Evolutionary conservation across 2,113 vertebrate genomes (phyloP).

Genomic region (Hyaena hyaena): DNA sequence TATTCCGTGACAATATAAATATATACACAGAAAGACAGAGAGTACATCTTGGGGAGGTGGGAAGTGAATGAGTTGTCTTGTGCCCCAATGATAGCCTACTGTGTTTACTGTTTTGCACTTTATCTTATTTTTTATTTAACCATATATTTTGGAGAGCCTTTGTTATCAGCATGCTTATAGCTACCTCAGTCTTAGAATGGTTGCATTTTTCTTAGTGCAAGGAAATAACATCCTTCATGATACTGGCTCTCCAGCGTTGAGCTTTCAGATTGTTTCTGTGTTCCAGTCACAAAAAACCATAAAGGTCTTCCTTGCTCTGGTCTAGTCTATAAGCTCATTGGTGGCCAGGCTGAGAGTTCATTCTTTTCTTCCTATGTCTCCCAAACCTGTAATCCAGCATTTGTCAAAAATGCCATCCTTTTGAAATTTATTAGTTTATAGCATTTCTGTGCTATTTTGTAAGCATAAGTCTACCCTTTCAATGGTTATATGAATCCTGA

Average conservation of each 20-base stretch:
- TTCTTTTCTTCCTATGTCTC: not conserved
- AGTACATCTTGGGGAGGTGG: not conserved
- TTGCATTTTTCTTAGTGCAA: not conserved
- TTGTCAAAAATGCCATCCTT: not conserved
- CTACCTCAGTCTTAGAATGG: not conserved
- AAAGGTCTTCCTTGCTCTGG: not conserved
- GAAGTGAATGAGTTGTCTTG: not conserved
- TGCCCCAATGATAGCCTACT: too few species aligned
- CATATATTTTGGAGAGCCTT: not conserved
- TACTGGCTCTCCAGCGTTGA: not conserved
- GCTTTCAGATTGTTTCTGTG: not conserved
- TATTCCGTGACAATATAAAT: not conserved
- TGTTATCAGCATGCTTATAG: not conserved
- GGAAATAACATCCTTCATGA: not conserved
- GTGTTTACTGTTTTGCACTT: not conserved
- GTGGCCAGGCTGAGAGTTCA: not conserved
- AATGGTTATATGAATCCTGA: not conserved
- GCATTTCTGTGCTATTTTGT: not conserved
- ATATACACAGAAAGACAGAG: not conserved
- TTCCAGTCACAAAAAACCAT: not conserved
- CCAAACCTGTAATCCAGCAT: not conserved
- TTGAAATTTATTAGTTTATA: conserved; percentile 18
- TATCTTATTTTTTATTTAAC: not conserved
- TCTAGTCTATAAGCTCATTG: not conserved
- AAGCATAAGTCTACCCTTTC: not conserved